Base-by-base conservation (phyloP, 1,140 invertebrate species). In the Drosophila pectinifera region DNA sequence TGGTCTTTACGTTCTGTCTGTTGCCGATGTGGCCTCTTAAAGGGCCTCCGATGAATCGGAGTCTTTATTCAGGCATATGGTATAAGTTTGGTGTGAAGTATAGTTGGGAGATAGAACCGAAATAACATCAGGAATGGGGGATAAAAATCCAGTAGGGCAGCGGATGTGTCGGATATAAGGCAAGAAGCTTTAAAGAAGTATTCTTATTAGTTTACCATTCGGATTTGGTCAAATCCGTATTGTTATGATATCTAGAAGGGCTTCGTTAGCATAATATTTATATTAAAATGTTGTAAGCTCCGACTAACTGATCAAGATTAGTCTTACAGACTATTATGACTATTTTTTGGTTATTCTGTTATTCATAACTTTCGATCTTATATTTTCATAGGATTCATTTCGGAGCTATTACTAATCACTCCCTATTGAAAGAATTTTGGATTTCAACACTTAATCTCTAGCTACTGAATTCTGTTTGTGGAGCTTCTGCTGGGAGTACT, bases 1-100 rank as follows among this genome's bases (percentile, higher is more conserved):
- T 77, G 54, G 64, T 69, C 64, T 70, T 46, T 26, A 68, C n/a
- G 45, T 54, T 69, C 22, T 65, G 24, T 65, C 22, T 36, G 39
- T 16, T 24, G 20, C n/a, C 31, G 45, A 43, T 24, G 18, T 41
- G 31, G 36, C 24, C 31, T 62, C 36, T 22, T 13, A 22, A 36
- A 26, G 62, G 14, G 61, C 13, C 54, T 26, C 24, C 42, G 46
- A 38, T 43, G 63, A 65, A 46, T 63, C 11, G 51, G 8, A 42
- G n/a, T 59, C 61, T 63, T 59, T 42, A 63, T 63, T 59, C 61
- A 11, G 36, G 24, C 59, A 63, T 22, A 48, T 49, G 59, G 16
- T 1, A 24, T 3, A 56, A 61, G 22, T 26, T 59, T 5, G 31
- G 8, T 39, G n/a, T 11, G n/a, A 20, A 26, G 57, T 36, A 10